A percentile compares a stretch with the other conserved stretches of the same genome.
These are phyloP conservation scores for Scophthalmus maximus DNA, from an alignment of 2,113 vertebrate species.

Conservation along the genomic window DNA sequence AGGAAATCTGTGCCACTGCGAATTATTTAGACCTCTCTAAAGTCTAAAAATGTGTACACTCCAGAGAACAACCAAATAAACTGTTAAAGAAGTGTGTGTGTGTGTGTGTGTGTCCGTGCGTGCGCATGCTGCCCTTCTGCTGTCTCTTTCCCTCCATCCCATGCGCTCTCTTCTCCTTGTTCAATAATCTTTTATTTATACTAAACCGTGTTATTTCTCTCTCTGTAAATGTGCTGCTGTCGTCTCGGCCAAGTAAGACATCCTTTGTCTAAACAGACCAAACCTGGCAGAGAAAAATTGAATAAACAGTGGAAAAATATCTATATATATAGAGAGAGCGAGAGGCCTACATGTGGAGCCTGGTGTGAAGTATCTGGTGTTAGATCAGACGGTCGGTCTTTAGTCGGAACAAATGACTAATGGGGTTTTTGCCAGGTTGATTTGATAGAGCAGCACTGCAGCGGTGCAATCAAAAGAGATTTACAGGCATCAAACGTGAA, in stretches of 20 bases:
- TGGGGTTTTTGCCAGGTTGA: slow-evolving; percentile 54
- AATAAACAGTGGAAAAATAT: slow-evolving; percentile 1
- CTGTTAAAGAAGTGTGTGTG: not conserved
- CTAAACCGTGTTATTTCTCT: slow-evolving; percentile 6
- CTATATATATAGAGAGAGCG: not conserved
- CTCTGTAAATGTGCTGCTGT: slow-evolving; percentile 7
- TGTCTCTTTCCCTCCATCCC: not conserved
- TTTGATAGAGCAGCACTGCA: slow-evolving; percentile 55
- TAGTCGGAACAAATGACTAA: slow-evolving; percentile 34
- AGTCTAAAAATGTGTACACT: not conserved
- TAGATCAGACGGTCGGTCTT: slow-evolving; percentile 38
- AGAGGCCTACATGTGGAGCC: not conserved
- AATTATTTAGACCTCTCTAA: not conserved
- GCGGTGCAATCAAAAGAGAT: slow-evolving; percentile 45
- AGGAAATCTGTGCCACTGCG: not conserved
- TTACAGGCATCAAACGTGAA: slow-evolving; percentile 25
- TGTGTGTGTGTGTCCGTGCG: not conserved
- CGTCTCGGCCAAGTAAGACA: not conserved
- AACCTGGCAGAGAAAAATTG: not conserved
- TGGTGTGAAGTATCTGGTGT: slow-evolving; percentile 38
- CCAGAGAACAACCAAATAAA: slow-evolving; percentile 8
- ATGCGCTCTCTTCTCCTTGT: slow-evolving; percentile 2
- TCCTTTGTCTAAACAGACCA: not conserved
- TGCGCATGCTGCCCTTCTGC: not conserved
- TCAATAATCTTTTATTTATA: slow-evolving; percentile 32